phyloP scores from a whole-genome alignment of 2,113 vertebrate species.

The Picathartes gymnocephalus region DNA sequence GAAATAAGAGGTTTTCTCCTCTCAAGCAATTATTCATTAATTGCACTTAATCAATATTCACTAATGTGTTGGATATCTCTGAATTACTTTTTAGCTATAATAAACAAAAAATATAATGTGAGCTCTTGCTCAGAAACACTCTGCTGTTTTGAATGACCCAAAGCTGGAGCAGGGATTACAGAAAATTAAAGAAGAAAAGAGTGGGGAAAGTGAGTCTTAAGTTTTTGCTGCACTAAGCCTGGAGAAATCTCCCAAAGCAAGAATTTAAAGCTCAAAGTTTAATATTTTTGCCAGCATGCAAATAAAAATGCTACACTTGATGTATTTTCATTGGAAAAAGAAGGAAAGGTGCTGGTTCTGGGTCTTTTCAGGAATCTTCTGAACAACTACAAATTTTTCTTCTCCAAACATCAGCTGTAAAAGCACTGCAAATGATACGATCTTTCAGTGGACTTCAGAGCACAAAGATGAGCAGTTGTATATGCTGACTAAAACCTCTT shows the following conservation, averaged over 20 bases:
- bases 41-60: background rate
- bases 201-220: background rate
- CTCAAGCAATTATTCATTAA: background rate
- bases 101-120: background rate
- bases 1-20: conserved; percentile 1
- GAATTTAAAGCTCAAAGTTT: background rate
- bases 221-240: background rate
- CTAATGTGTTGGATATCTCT: background rate
- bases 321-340: background rate
- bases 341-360: background rate
- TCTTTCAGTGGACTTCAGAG: background rate
- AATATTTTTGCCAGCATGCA: background rate
- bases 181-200: background rate
- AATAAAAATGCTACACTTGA: background rate
- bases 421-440: background rate
- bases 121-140: background rate
- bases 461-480: background rate
- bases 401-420: background rate
- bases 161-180: background rate
- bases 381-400: background rate
- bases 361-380: background rate
- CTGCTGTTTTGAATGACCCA: background rate
- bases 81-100: background rate
- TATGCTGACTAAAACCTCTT: background rate
- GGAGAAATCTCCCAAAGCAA: background rate